These are phyloP conservation scores for Mechanitis messenoides DNA, from an alignment of 2,888 invertebrate species.

Conservation along the genomic window DNA sequence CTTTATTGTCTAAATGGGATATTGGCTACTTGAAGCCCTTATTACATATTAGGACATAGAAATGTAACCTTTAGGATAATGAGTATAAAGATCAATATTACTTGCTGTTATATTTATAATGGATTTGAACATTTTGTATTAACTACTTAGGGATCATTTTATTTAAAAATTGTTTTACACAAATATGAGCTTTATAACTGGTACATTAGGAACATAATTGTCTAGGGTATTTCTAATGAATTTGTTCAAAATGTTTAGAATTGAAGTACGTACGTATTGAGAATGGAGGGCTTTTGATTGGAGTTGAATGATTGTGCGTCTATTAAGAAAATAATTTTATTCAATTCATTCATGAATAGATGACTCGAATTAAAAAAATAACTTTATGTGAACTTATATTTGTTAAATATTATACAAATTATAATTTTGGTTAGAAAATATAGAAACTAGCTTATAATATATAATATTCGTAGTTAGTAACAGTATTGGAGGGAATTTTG, in stretches of 20 bases:
- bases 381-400: too few species aligned
- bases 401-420: too few species aligned
- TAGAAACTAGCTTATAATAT: too few species aligned
- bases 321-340: not conserved
- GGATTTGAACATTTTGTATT: not conserved
- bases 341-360: too few species aligned
- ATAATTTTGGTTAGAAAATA: too few species aligned
- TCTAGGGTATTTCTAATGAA: not conserved
- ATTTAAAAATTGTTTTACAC: not conserved
- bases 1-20: constrained; percentile 18
- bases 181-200: not conserved
- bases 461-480: not conserved
- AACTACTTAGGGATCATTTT: not conserved
- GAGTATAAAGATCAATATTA: not conserved
- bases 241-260: constrained; percentile 16
- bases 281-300: constrained; percentile 12
- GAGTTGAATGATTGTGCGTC: constrained; percentile 3
- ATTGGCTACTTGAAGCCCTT: constrained; percentile 6
- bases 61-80: not conserved
- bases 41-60: not conserved
- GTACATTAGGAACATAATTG: not conserved
- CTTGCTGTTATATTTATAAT: not conserved
- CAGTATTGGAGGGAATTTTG: not conserved
- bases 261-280: constrained; percentile 20
- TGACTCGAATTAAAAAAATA: too few species aligned